These are phyloP conservation scores for Haliaeetus leucogaster DNA, from an alignment of 2,113 vertebrate genomes.

Conservation along the genomic window DNA sequence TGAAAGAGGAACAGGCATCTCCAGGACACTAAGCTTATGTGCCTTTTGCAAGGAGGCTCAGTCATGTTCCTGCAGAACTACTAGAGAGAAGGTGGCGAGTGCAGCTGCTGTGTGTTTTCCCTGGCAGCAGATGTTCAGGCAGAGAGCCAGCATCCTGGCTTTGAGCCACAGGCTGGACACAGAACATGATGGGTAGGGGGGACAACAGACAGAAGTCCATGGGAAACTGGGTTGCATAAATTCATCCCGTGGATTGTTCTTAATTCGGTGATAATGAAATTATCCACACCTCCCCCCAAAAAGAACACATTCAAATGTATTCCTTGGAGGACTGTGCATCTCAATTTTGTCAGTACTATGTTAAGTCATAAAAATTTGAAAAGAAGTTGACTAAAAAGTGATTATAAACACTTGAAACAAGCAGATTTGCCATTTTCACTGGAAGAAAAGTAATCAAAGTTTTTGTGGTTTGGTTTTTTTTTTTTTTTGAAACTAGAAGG, in stretches of 20 bases:
- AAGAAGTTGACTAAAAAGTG: neutral
- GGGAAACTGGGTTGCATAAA: neutral
- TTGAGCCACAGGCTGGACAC: neutral
- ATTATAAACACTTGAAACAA: neutral
- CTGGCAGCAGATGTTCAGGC: neutral
- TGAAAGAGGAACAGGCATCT: neutral
- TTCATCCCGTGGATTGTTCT: neutral
- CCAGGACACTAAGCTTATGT: neutral
- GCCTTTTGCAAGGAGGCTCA: neutral
- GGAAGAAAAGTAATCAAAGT: neutral
- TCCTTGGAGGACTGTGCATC: neutral
- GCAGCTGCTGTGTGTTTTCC: neutral
- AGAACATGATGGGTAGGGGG: accelerated
- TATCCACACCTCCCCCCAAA: neutral
- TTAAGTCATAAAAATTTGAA: neutral
- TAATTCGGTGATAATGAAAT: neutral
- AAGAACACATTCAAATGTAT: neutral
- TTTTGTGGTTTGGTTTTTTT: neutral
- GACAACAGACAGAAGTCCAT: neutral
- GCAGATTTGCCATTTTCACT: neutral
- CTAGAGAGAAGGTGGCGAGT: neutral
- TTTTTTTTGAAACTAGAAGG: neutral
- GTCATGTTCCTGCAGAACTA: neutral
- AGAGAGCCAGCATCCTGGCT: neutral
- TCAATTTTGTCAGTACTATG: neutral